Evolutionary conservation across 2,888 invertebrate species (phyloP), one percentile per base, ranked within the genome.

Genomic region (Perithous albicinctus): DNA sequence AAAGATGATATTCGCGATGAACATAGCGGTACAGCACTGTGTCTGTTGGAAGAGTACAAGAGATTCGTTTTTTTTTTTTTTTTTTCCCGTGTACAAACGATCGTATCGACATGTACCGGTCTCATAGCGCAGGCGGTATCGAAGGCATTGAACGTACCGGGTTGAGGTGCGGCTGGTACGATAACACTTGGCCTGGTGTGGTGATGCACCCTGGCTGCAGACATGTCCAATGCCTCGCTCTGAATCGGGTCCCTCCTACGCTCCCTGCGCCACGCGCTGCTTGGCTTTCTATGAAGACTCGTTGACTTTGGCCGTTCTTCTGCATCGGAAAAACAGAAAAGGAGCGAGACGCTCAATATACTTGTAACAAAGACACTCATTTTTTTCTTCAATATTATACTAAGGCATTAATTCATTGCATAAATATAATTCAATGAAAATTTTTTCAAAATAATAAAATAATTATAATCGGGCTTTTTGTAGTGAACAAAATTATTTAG

Each of bases 181-280:
- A 92, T 92, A 61, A 92, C 92, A 82, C 92, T 92, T 20, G 92
- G 92, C 77, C 92, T 87, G 75, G 85, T 91, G 86, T 91, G 90
- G 82, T 86, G 89, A 85, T 87, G 89, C 51, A 89, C 89, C 84
- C 91, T 88, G 41, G 91, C 89, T 23, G 92, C 91, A 18, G 92
- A 91, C 92, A 92, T 92, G 83, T 92, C 92, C 78, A 92, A 87
- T n/a, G 92, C 92, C 82, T 92, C 92, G 84, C 91, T 91, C 80
- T 92, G 92, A 78, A 92, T 92, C 32, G 92, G 92, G 78, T 92
- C 92, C 82, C 90, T 90, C 88, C 92, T 91, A 75, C 92, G 92
- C 41, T 92, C 92, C 69, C 90, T 92, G 70, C 92, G 90, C 92
- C 92, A 92, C 72, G 91, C 90, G 81, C 91, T 92, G 85, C 92